phyloP scores from a whole-genome alignment of 2,888 invertebrate species.

The Drosophila prostipennis region DNA sequence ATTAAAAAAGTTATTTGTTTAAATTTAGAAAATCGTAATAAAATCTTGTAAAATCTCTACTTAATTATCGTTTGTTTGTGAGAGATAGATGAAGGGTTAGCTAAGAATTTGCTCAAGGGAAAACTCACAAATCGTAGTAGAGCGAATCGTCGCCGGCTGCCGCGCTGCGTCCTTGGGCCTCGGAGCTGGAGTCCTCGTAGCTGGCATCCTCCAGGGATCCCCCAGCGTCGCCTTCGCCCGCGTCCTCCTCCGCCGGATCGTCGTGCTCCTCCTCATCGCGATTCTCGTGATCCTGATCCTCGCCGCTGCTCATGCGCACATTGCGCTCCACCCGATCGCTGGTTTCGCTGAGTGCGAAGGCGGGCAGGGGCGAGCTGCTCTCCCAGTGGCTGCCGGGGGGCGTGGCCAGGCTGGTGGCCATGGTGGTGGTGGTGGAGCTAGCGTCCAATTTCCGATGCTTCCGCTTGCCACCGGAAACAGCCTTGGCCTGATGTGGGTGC shows the following conservation, averaged over 20 bases:
- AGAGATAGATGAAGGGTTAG: conserved; percentile 45
- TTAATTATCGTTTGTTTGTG: conserved; percentile 36
- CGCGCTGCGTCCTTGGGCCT: conserved; percentile 60
- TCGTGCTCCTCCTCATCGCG: conserved; percentile 54
- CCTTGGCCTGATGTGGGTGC: conserved; percentile 40
- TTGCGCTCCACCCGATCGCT: conserved; percentile 81
- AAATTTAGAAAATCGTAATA: conserved; percentile 5
- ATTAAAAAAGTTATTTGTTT: conserved; percentile 43
- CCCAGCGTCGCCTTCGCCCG: conserved; percentile 28
- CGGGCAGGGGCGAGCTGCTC: conserved; percentile 69
- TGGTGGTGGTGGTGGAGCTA: conserved; percentile 56
- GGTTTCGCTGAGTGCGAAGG: conserved; percentile 70
- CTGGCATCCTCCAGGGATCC: conserved; percentile 62
- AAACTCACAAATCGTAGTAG: conserved; percentile 84
- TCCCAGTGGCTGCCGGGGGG: conserved; percentile 52
- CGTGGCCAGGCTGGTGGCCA: conserved; percentile 58
- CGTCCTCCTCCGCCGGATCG: conserved; percentile 41
- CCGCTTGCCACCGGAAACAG: conserved; percentile 48
- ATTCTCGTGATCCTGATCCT: conserved; percentile 31
- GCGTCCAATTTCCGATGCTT: conserved; percentile 54
- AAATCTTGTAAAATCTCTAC: conserved; percentile 38
- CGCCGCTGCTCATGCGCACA: conserved; percentile 65
- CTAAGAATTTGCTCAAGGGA: conserved; percentile 26
- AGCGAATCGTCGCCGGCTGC: conserved; percentile 80
- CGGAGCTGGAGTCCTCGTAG: conserved; percentile 74